These are phyloP conservation scores for Dicyrtoma fusca DNA, from an alignment of 2,888 invertebrate species.

Conservation along the genomic window DNA sequence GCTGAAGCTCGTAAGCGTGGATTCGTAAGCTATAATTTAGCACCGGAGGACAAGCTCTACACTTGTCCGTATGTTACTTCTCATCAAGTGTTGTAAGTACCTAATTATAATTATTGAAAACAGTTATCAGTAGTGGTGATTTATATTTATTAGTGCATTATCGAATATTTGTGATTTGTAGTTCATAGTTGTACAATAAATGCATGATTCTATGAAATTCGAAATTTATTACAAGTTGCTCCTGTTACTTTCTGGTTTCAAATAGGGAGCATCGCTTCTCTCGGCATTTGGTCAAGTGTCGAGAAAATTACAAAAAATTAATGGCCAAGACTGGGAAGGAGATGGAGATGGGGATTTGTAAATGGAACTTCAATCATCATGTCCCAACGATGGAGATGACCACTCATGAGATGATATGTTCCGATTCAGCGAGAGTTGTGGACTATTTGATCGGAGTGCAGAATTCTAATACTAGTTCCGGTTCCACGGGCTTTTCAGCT, in stretches of 20 bases:
- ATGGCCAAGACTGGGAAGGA: neutral
- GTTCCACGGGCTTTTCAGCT: no score
- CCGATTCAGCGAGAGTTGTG: neutral
- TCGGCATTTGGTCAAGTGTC: slow-evolving; percentile 11
- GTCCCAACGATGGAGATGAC: neutral
- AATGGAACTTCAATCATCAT: slow-evolving; percentile 10
- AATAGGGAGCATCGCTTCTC: neutral
- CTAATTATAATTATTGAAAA: neutral
- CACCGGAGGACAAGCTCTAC: neutral
- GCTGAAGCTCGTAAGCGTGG: neutral
- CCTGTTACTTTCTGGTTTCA: no score
- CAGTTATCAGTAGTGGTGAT: no score
- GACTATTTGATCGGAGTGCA: neutral
- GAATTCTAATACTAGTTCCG: no score
- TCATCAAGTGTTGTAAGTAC: slow-evolving; percentile 1
- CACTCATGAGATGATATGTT: neutral
- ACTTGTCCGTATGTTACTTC: neutral
- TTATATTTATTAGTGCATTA: no score
- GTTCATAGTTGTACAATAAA: no score
- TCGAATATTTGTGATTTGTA: no score
- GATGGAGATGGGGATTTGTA: neutral
- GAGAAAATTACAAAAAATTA: neutral
- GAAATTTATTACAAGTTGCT: no score
- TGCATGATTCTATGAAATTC: no score
- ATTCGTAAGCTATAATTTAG: slow-evolving; percentile 3